Evolutionary conservation across 2,113 vertebrate species (phyloP).

Genomic region (Melanocharis versteri): DNA sequence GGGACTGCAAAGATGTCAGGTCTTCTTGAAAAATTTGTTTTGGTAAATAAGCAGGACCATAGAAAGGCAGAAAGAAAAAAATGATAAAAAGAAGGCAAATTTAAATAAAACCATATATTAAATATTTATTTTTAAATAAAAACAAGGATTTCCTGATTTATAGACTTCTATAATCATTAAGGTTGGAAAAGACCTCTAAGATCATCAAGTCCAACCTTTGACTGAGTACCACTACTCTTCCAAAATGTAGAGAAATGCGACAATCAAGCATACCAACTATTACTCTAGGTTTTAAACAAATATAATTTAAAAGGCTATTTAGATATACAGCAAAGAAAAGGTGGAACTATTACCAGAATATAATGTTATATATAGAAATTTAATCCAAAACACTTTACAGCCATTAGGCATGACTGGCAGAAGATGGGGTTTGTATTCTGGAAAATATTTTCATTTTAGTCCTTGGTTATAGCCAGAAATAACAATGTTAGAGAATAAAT

Average conservation of each 20-base stretch:
- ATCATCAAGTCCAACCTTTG: not conserved
- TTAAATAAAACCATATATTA: not conserved
- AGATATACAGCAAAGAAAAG: not conserved
- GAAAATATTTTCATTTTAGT: not conserved
- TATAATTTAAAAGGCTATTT: not conserved
- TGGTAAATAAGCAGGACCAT: not conserved
- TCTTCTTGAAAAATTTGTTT: not conserved
- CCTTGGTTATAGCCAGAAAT: not conserved
- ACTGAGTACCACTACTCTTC: not conserved
- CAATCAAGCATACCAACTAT: not conserved
- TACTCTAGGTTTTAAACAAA: not conserved
- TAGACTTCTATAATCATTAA: not conserved
- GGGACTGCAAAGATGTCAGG: not conserved
- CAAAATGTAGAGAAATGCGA: not conserved
- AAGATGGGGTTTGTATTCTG: not conserved
- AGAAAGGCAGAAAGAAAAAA: not conserved
- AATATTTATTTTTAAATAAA: not conserved
- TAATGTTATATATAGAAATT: not conserved
- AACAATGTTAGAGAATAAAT: not conserved
- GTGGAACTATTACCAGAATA: not conserved
- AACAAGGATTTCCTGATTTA: not conserved
- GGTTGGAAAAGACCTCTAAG: not conserved
- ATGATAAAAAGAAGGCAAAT: not conserved
- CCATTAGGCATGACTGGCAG: not conserved
- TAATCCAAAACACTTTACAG: not conserved